Percentiles rank a stretch among this genome's conserved stretches.
Conservation (phyloP, 2,113 vertebrate genomes). For the Phylloscopus whistleri region DNA sequence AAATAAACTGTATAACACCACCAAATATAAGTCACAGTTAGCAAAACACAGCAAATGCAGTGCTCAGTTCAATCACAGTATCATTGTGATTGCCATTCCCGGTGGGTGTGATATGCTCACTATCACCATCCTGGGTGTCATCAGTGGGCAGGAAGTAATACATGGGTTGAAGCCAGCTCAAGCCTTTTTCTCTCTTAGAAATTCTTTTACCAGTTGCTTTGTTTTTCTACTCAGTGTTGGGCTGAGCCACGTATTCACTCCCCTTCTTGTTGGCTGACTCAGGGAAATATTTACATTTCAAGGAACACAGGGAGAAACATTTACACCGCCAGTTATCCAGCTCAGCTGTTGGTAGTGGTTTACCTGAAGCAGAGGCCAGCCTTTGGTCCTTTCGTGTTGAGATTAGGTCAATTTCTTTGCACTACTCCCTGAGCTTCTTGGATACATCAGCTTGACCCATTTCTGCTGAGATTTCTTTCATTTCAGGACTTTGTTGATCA, state of each 20-base stretch:
- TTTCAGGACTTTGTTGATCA: background rate
- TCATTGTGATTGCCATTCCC: background rate
- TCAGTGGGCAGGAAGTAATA: fast-evolving
- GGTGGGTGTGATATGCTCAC: background rate
- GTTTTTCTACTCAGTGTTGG: background rate
- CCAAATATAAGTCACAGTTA: background rate
- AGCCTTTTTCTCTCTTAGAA: background rate
- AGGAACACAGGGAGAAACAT: background rate
- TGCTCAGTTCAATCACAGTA: background rate
- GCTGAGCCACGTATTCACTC: background rate
- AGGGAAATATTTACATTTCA: background rate
- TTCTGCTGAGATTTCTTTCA: background rate
- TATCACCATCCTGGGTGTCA: fast-evolving
- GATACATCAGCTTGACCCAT: background rate
- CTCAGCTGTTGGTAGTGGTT: background rate
- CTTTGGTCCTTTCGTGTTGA: background rate
- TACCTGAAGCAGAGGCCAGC: background rate
- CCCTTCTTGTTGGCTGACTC: background rate
- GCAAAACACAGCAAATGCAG: background rate
- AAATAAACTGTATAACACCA: background rate
- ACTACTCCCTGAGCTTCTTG: background rate
- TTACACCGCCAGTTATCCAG: background rate
- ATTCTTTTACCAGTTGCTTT: background rate
- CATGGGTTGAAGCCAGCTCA: background rate
- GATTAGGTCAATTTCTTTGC: background rate